These are phyloP conservation scores for Sesamia inferens DNA, from an alignment of 2,888 invertebrate species.

Conservation along the genomic window DNA sequence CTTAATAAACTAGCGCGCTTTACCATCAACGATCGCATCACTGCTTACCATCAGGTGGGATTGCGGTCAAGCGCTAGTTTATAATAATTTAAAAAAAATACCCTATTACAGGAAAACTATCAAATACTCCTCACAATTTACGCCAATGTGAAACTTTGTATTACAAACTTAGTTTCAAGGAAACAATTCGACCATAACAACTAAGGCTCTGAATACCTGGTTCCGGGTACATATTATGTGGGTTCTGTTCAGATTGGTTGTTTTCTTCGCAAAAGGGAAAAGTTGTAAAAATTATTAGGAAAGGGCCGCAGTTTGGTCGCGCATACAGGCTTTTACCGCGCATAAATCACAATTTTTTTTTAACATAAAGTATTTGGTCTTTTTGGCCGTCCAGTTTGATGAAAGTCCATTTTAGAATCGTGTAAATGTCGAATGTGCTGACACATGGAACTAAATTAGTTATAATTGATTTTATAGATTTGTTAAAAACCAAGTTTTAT, in stretches of 20 bases:
- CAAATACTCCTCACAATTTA: constrained; percentile 42
- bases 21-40: too few species aligned
- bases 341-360: constrained; percentile 58
- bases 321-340: constrained; percentile 56
- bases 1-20: too few species aligned
- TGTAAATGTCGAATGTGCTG: constrained; percentile 28
- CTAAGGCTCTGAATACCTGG: constrained; percentile 34
- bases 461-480: background rate
- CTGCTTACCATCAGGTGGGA: too few species aligned
- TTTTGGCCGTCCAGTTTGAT: constrained; percentile 19
- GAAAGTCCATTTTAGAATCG: constrained; percentile 30
- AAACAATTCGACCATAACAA: constrained; percentile 43
- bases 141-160: constrained; percentile 44
- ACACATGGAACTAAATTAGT: constrained; percentile 26
- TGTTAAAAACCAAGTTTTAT: too few species aligned
- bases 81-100: too few species aligned
- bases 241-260: constrained; percentile 30
- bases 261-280: constrained; percentile 43
- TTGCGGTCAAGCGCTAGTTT: too few species aligned
- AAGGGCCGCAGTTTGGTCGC: constrained; percentile 43
- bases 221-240: constrained; percentile 46
- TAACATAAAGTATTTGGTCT: constrained; percentile 45
- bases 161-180: constrained; percentile 28
- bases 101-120: constrained; percentile 40
- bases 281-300: constrained; percentile 50